A percentile compares a stretch with the other conserved stretches of the same genome.
Conservation (phyloP, 2,888 invertebrate genomes). For the Oscheius sp. region DNA sequence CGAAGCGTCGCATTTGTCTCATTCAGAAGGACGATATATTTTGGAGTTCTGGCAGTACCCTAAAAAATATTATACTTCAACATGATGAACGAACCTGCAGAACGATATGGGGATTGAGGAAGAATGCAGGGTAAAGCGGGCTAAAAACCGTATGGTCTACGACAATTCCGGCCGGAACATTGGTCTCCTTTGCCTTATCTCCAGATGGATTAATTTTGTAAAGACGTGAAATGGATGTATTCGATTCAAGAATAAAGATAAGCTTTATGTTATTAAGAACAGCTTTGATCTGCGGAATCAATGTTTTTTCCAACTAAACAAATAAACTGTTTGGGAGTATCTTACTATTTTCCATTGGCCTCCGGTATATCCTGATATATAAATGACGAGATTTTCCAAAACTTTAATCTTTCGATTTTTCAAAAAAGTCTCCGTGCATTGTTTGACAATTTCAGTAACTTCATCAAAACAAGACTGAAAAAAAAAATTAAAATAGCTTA, state of each 20-base stretch:
- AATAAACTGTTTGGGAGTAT: background rate
- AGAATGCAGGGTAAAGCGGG: background rate
- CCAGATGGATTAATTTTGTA: background rate
- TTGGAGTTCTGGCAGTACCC: conserved; percentile 14
- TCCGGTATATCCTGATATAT: background rate
- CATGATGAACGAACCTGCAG: conserved; percentile 8
- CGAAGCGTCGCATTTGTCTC: background rate
- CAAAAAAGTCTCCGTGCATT: conserved; percentile 2
- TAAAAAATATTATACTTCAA: background rate
- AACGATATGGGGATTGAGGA: conserved; percentile 4
- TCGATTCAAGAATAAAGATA: conserved; percentile 6
- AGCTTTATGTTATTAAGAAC: background rate
- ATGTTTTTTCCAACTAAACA: conserved; percentile 13
- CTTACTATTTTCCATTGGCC: conserved; percentile 12
- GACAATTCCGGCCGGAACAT: background rate
- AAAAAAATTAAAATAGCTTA: no score
- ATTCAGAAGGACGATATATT: conserved; percentile 9
- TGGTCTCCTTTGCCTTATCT: background rate
- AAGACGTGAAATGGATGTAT: background rate
- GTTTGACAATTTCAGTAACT: background rate
- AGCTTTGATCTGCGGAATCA: background rate
- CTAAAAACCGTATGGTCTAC: background rate
- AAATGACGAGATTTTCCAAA: background rate
- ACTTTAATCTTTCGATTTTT: background rate
- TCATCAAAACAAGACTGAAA: background rate